Evolutionary conservation across 2,888 invertebrate species (phyloP).

Genomic region (Aradus depressus): DNA sequence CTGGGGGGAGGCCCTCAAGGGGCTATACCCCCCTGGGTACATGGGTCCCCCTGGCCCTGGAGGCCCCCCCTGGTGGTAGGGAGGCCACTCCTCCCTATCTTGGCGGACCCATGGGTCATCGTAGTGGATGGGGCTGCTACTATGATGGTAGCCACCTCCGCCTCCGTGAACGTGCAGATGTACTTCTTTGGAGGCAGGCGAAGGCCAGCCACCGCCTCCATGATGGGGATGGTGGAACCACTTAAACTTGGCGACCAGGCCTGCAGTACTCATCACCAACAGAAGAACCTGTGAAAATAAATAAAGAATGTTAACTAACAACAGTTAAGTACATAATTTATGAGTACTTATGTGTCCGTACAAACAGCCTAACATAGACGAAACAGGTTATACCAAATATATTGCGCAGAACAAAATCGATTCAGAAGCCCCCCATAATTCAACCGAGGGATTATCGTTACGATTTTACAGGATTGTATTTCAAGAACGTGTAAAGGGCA

Average conservation of each 20-base stretch:
- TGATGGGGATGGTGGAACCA: slow-evolving; percentile 11
- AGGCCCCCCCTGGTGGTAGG: neutral
- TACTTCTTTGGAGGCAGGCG: slow-evolving; percentile 21
- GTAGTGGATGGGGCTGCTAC: neutral
- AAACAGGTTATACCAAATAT: too few species aligned
- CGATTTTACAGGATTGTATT: too few species aligned
- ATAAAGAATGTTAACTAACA: neutral
- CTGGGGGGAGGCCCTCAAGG: neutral
- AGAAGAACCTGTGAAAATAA: slow-evolving; percentile 22
- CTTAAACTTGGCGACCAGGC: slow-evolving; percentile 27
- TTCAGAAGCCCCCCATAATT: too few species aligned
- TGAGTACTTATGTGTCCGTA: too few species aligned
- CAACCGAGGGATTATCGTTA: too few species aligned
- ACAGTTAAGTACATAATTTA: too few species aligned
- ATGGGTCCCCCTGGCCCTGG: neutral
- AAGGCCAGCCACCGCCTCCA: slow-evolving; percentile 2
- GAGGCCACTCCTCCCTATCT: neutral
- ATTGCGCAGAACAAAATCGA: too few species aligned
- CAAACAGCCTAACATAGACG: too few species aligned
- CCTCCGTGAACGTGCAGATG: slow-evolving; percentile 29
- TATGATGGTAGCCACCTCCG: slow-evolving; percentile 5
- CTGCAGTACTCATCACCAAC: slow-evolving; percentile 26
- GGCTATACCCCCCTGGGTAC: too few species aligned
- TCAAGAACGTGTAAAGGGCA: too few species aligned
- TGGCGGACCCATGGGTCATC: slow-evolving; percentile 9